Conservation (phyloP, 2,888 invertebrate genomes). For the Cheilosia variabilis region DNA sequence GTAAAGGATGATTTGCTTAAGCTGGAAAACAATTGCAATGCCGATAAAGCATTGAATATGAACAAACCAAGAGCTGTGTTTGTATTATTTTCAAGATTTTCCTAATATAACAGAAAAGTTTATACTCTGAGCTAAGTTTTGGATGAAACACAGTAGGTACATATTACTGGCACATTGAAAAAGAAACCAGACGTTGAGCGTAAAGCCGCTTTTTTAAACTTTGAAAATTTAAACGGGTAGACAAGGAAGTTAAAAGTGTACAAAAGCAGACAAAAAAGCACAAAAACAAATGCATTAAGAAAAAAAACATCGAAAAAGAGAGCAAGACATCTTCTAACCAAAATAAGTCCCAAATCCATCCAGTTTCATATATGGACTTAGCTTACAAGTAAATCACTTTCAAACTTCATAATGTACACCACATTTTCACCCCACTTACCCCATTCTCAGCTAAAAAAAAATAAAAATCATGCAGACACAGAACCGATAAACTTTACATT, state of each 20-base stretch:
- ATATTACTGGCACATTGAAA: no score
- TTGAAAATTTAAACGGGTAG: background rate
- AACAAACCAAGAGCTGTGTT: no score
- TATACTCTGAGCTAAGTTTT: no score
- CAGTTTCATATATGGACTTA: constrained; percentile 33
- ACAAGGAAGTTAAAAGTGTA: background rate
- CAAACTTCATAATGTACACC: constrained; percentile 51
- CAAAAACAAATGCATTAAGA: constrained; percentile 5
- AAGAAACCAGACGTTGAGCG: no score
- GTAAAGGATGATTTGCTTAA: no score
- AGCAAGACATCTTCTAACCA: constrained; percentile 13
- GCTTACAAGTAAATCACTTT: constrained; percentile 59
- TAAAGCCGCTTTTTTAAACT: background rate
- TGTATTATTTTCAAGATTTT: no score
- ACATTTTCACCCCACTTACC: constrained; percentile 42
- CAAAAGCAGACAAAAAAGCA: background rate
- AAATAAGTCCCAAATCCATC: constrained; percentile 38
- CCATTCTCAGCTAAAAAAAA: constrained; percentile 7
- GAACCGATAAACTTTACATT: constrained; percentile 37
- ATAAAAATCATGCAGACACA: background rate
- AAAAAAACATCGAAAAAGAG: background rate
- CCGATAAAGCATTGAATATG: no score
- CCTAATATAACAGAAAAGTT: no score
- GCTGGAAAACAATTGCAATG: no score
- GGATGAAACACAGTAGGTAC: no score